These are phyloP conservation scores for Xenentodon cancila DNA, from an alignment of 2,797 vertebrate species.

Conservation along the genomic window DNA sequence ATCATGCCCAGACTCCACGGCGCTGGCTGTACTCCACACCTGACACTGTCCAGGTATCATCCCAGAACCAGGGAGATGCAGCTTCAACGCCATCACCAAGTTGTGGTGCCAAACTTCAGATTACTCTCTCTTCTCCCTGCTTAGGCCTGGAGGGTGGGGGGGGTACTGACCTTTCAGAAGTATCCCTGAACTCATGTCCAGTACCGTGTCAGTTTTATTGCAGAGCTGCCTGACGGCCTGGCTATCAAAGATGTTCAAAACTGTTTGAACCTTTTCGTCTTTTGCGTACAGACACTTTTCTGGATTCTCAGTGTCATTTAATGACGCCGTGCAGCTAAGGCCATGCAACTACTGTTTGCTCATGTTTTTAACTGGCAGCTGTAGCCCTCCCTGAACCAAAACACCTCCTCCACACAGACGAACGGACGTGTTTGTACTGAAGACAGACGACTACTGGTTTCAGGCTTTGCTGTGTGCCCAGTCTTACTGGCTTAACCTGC, in stretches of 20 bases:
- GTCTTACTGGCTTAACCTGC: conserved; percentile 48
- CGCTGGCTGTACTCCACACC: not conserved
- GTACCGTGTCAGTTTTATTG: too few species aligned
- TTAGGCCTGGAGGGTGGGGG: not conserved
- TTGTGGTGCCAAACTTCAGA: not conserved
- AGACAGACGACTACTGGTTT: conserved; percentile 1
- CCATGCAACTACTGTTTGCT: not conserved
- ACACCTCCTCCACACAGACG: not conserved
- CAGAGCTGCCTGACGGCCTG: not conserved
- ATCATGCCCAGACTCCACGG: conserved; percentile 6
- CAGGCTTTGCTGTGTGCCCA: conserved; percentile 1
- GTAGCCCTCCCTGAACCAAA: not conserved
- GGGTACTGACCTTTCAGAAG: too few species aligned
- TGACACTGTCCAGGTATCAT: conserved; percentile 2
- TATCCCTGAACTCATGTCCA: too few species aligned
- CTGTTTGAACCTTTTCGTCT: not conserved
- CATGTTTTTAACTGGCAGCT: not conserved
- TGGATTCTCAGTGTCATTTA: not conserved
- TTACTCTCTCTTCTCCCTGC: not conserved
- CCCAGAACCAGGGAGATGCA: not conserved
- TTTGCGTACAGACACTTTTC: not conserved
- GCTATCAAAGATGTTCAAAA: too few species aligned
- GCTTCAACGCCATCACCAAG: not conserved
- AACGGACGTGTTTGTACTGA: conserved; percentile 26
- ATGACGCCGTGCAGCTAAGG: not conserved